Evolutionary conservation across 2,797 vertebrate genomes (phyloP).

Genomic region (Hydrophis major): DNA sequence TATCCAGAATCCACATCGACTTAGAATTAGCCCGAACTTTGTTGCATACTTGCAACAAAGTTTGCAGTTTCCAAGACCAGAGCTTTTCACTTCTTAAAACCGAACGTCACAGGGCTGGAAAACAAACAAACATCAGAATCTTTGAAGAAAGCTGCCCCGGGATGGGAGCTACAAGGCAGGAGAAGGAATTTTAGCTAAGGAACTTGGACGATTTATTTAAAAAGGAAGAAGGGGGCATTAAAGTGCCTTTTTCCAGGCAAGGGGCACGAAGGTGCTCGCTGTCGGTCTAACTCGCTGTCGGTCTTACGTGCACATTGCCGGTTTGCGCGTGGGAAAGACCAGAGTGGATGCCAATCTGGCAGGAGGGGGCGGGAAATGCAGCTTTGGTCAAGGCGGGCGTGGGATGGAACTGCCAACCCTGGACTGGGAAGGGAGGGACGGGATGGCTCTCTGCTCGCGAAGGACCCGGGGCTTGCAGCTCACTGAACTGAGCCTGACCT

Average conservation of each 20-base stretch:
- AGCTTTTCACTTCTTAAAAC: background rate
- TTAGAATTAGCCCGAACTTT: background rate
- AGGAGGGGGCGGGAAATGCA: background rate
- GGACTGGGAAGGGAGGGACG: background rate
- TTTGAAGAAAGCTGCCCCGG: background rate
- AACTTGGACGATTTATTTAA: background rate
- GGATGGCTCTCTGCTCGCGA: background rate
- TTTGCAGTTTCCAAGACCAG: background rate
- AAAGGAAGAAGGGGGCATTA: background rate
- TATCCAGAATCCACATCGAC: background rate
- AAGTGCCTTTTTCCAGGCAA: background rate
- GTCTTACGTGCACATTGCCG: background rate
- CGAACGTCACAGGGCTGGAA: background rate
- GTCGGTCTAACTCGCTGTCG: background rate
- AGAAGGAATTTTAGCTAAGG: background rate
- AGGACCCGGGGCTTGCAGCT: constrained; percentile 21
- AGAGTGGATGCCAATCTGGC: background rate
- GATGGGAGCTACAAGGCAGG: background rate
- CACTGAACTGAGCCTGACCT: constrained; percentile 37
- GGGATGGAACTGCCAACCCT: background rate
- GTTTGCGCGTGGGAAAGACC: background rate
- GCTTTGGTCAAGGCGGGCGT: constrained; percentile 26
- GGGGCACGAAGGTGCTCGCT: too few relatives aligned
- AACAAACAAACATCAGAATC: background rate
- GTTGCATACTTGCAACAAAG: background rate